Conservation (phyloP, 92 coral and sea anemone genomes). For the Blastomussa wellsi region DNA sequence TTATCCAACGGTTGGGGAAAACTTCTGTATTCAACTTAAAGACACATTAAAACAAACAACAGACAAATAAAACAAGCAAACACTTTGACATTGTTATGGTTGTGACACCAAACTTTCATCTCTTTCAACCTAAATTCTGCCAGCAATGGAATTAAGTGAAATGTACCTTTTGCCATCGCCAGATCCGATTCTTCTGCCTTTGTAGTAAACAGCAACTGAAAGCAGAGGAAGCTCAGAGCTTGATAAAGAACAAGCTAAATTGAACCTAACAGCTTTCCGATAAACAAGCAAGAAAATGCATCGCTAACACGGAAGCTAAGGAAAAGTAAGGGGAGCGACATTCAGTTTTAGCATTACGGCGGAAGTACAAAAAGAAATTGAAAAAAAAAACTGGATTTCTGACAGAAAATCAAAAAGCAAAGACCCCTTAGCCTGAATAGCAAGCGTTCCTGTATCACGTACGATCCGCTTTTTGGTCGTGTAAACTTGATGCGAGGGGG, state of each 20-base stretch:
- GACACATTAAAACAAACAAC: too few species aligned
- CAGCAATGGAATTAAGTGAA: not conserved
- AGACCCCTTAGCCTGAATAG: too few species aligned
- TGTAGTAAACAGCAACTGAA: constrained; percentile 92
- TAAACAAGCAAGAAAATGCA: not conserved
- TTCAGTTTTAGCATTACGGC: too few species aligned
- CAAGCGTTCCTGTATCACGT: too few species aligned
- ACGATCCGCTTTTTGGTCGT: too few species aligned
- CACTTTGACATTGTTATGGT: not conserved
- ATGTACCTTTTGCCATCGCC: constrained; percentile 93
- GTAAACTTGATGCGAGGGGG: too few species aligned
- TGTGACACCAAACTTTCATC: not conserved
- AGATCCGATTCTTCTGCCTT: constrained; percentile 82
- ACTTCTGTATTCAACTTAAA: too few species aligned
- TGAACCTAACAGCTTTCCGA: not conserved
- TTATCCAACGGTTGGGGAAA: too few species aligned
- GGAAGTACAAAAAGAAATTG: too few species aligned
- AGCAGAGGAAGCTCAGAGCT: not conserved
- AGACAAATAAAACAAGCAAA: not conserved
- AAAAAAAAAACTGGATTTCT: too few species aligned
- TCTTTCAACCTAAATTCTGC: not conserved
- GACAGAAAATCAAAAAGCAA: too few species aligned
- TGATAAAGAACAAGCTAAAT: not conserved
- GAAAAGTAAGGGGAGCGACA: not conserved
- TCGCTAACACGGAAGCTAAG: not conserved